Evolutionary conservation across 2,888 invertebrate genomes (phyloP), one percentile per base, ranked within the genome.

Genomic region (Lochmaea crataegi): DNA sequence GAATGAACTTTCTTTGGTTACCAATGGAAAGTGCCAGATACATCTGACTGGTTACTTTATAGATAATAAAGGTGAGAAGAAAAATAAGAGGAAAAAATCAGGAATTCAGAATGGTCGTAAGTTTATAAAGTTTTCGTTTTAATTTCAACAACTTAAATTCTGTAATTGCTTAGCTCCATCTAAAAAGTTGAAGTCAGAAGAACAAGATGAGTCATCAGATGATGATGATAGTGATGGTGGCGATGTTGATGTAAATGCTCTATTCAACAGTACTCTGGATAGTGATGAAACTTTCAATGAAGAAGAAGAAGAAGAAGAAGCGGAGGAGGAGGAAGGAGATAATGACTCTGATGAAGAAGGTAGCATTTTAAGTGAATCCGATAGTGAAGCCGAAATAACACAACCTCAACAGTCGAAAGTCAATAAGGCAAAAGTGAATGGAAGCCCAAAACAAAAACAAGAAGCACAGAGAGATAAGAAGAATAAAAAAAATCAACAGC

Each of bases 41-140:
- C 95, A 96, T 83, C 88, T 96, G 66, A 92, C 94, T 73, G 96
- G 95, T 1, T 94, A 94, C 83, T 83, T 93, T 73, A 89, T 92
- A 70, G 91, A 91, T 10, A 78, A 77, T 51, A 64, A 85, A 81
- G 32, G 7, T 38, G 84, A 18, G 84, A 84, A 2, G 85, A 85
- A 32, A 89, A 38, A 18, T 26, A 89, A 69, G 85, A 86, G 82
- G 87, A 57, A 68, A 18, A 71, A 71, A 71, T 7, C n/a, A 85
- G 86, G 69, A 86, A 2, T 32, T 5, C 0, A 51, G 56, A 78
- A 76, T 69, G 75, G 75, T 73, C 77, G 81, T 82, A 73, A 79
- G 79, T 81, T 53, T n/a, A 12, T 0, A 63, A 38, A 45, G 16
- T 38, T n/a, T 10, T 51, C 51, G 6, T 51, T 5, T 22, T 26